phyloP scores from a whole-genome alignment of 1,140 invertebrate genomes.

The Heliconius himera region DNA sequence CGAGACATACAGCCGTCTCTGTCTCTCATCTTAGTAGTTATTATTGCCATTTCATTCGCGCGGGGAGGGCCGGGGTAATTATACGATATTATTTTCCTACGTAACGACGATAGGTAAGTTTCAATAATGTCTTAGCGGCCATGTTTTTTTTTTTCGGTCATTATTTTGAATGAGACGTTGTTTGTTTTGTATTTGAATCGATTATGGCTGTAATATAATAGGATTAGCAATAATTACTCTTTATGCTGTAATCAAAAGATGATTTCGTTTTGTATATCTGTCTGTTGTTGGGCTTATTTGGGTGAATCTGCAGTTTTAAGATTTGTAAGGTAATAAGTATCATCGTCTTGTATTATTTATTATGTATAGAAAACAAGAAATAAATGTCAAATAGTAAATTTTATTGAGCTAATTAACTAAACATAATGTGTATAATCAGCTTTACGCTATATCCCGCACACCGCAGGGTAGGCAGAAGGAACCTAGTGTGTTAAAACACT shows the following conservation, averaged over 20 bases:
- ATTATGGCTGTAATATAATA: slow-evolving; percentile 17
- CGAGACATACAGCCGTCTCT: slow-evolving; percentile 51
- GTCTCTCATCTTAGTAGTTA: slow-evolving; percentile 37
- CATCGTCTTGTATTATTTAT: neutral
- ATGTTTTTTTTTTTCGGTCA: slow-evolving; percentile 62
- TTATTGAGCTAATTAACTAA: slow-evolving; percentile 3
- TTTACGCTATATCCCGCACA: no score
- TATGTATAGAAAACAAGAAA: neutral
- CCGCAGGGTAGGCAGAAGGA: no score
- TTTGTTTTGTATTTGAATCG: slow-evolving; percentile 20
- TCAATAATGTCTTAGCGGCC: slow-evolving; percentile 64
- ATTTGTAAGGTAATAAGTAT: neutral
- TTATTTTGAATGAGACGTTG: slow-evolving; percentile 49
- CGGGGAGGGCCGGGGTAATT: slow-evolving; percentile 67
- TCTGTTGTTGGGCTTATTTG: neutral
- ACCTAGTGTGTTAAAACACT: no score
- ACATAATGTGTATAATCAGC: no score
- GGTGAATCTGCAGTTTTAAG: slow-evolving; percentile 2
- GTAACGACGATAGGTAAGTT: slow-evolving; percentile 72
- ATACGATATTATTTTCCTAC: slow-evolving; percentile 75
- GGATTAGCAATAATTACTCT: slow-evolving; percentile 15
- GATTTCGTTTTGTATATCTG: neutral
- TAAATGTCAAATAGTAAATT: neutral
- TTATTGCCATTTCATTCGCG: slow-evolving; percentile 40
- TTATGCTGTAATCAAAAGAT: neutral